phyloP scores from a whole-genome alignment of 1,140 invertebrate species.

The Formica selysi region DNA sequence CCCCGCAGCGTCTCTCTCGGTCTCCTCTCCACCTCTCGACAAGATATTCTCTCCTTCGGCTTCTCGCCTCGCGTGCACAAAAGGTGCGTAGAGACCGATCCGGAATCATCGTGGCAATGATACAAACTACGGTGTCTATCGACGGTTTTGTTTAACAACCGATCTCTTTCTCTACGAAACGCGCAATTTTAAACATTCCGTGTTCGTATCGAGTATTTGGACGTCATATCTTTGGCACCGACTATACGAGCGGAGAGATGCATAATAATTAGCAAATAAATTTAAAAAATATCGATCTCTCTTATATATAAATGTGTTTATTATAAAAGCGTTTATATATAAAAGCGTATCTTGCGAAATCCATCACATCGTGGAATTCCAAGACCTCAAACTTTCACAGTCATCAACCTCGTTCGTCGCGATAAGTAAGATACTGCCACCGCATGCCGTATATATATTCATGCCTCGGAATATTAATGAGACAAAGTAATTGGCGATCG shows the following conservation, averaged over 20 bases:
- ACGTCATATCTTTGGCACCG: too few relatives aligned
- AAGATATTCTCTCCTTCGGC: conserved; percentile 25
- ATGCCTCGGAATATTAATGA: not conserved
- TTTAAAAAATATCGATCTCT: too few relatives aligned
- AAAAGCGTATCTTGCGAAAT: not conserved
- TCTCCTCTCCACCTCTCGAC: conserved; percentile 42
- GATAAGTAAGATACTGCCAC: not conserved
- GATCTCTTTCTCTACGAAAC: not conserved
- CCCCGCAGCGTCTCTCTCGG: conserved; percentile 73
- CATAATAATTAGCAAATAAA: not conserved
- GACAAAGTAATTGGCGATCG: conserved; percentile 22
- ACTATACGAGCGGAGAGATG: not conserved
- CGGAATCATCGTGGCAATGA: not conserved
- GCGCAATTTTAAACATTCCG: not conserved
- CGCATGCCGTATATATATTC: too few relatives aligned
- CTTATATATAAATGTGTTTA: too few relatives aligned
- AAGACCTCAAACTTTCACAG: too few relatives aligned
- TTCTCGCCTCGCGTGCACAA: conserved; percentile 52
- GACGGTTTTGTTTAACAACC: conserved; percentile 17
- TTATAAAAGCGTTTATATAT: too few relatives aligned
- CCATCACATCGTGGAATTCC: too few relatives aligned
- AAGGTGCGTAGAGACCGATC: conserved; percentile 59
- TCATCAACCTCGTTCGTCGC: not conserved
- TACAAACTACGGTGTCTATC: conserved; percentile 36
- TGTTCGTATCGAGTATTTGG: too few relatives aligned